phyloP scores from a whole-genome alignment of 2,797 vertebrate species.

The Spheniscus humboldti region DNA sequence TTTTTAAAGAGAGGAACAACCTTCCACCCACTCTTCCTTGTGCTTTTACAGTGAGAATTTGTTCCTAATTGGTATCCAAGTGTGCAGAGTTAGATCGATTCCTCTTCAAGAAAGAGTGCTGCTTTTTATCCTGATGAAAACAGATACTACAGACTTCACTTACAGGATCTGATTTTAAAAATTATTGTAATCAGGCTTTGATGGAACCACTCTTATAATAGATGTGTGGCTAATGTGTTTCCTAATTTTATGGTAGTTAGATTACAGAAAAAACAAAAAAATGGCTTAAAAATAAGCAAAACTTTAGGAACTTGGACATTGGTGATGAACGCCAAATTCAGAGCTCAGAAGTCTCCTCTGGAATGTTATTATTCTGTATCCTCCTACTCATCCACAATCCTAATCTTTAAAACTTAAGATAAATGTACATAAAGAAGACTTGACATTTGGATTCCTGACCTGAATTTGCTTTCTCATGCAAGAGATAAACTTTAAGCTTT shows the following conservation, averaged over 20 bases:
- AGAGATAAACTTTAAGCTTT: not conserved
- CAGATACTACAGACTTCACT: not conserved
- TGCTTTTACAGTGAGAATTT: slow-evolving; percentile 7
- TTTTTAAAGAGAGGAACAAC: not conserved
- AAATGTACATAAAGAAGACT: not conserved
- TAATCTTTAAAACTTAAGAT: not conserved
- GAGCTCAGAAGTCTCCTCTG: not conserved
- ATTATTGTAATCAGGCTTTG: slow-evolving; percentile 9
- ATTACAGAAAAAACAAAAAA: not conserved
- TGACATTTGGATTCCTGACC: not conserved
- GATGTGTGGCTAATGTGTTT: not conserved
- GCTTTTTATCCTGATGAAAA: slow-evolving; percentile 9
- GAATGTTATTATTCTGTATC: not conserved
- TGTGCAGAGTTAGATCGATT: slow-evolving; percentile 8
- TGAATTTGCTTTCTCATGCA: not conserved
- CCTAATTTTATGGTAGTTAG: not conserved
- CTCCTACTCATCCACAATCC: not conserved
- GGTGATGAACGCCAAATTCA: not conserved
- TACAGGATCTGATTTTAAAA: slow-evolving; percentile 5
- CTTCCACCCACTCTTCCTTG: not conserved
- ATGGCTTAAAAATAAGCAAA: not conserved
- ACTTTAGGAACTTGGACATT: not conserved
- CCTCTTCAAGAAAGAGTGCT: not conserved
- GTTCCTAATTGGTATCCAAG: slow-evolving; percentile 32
- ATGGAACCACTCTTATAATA: not conserved